A percentile compares a stretch with the other conserved stretches of the same genome.
phyloP scores from a whole-genome alignment of 2,113 vertebrate species.

The Porphyrio hochstetteri region DNA sequence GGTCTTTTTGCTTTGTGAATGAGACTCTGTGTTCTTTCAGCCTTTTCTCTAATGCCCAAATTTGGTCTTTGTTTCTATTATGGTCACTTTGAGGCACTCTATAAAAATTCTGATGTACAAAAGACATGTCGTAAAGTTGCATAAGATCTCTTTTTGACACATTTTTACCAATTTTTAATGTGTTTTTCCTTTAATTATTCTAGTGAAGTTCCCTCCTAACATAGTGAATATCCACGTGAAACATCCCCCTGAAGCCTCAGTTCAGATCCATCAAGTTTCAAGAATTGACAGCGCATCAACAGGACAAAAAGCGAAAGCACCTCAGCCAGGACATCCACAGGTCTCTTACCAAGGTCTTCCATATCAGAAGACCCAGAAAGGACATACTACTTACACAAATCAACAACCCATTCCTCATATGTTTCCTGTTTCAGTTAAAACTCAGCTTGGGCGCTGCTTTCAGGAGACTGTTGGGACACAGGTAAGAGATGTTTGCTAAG shows the following conservation, averaged over 20 bases:
- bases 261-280: conserved; percentile 97
- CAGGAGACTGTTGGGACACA: conserved; percentile 94
- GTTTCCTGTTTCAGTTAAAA: conserved; percentile 89
- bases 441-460: conserved; percentile 93
- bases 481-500: conserved; percentile 73
- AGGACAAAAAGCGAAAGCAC: conserved; percentile 82
- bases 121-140: neutral
- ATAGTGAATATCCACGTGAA: conserved; percentile 97
- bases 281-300: conserved; percentile 84
- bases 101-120: neutral
- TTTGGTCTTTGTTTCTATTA: neutral
- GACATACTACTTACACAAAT: conserved; percentile 82
- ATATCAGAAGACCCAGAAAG: conserved; percentile 85
- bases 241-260: conserved; percentile 95
- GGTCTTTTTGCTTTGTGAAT: neutral
- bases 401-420: conserved; percentile 86
- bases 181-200: conserved; percentile 61
- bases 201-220: conserved; percentile 88
- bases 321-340: conserved; percentile 79
- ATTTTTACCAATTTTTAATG: neutral
- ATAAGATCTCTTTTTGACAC: neutral
- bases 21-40: neutral
- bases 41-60: neutral
- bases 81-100: neutral
- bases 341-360: conserved; percentile 85